Evolutionary conservation across 2,113 vertebrate species (phyloP), one percentile per base, ranked within the genome.

Genomic region (Limanda limanda): DNA sequence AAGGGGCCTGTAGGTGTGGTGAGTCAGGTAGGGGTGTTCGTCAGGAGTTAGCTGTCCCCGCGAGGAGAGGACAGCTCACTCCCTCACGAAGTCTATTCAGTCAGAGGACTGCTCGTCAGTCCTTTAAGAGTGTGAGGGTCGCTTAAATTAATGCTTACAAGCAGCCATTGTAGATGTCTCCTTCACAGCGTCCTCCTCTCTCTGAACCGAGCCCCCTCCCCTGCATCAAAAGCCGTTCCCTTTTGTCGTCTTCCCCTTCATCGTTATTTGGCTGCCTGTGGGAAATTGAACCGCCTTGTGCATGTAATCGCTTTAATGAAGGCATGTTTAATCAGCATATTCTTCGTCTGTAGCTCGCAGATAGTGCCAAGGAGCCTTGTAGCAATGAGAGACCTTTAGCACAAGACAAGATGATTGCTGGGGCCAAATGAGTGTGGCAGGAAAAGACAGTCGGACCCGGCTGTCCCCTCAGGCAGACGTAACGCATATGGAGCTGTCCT

Each of bases 301-400:
- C 82, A 48, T 79, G 78, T 94, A 94, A 95, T 94, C 85, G 89
- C 70, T 92, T 92, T 95, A 95, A 95, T 95, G 93, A 95, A 94
- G 74, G 82, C 84, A 62, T 77, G 81, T 86, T 90, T 92, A 92
- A 95, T 93, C 88, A 89, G 86, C 85, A 83, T 88, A 81, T 89
- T 89, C 84, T 86, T 79, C 55, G 59, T 86, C 76, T 86, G 78
- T 92, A 76, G 91, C 91, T 92, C 45, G 83, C 85, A 93, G 93
- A 88, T 83, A 91, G 87, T 85, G 83, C 89, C 86, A 88, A 91
- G 84, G 83, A 90, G 91, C 93, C 94, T 94, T 21, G 61, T 92
- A 92, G 93, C 89, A n/a, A 89, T 23, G 64, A 55, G 85, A 91
- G 94, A 95, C 94, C 94, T 95, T 94, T 95, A 94, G 87, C 91